Evolutionary conservation across 2,113 vertebrate genomes (phyloP), one percentile per base, ranked within the genome.

Genomic region (Pomatostomus ruficeps): DNA sequence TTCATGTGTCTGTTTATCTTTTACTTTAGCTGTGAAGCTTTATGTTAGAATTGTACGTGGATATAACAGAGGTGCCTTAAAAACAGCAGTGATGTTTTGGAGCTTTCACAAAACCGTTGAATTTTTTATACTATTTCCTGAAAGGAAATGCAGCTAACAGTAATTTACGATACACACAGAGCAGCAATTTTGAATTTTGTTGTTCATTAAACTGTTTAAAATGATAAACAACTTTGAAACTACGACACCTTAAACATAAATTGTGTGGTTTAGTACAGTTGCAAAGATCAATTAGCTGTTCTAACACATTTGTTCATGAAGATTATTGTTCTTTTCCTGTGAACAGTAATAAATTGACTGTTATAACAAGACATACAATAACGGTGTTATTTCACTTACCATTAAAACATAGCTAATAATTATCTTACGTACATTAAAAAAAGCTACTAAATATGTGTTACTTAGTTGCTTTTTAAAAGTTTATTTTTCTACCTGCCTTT

Each of bases 201-300:
- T 85, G 21, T 61, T 85, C 28, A 77, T 96, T 88, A 91, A 83
- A 40, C 29, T 65, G 35, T 95, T 93, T 90, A 91, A 97, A 81
- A 48, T 77, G 91, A 35, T 92, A 68, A 80, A n/a, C 58, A 66
- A 71, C 66, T 84, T 95, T 83, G 75, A 96, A 94, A 57, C 38
- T 90, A n/a, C 70, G 13, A 84, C 46, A 31, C 51, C 85, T 85
- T 79, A 92, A 71, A 87, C 11, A 52, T 85, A 68, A 95, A 89
- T 95, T 85, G 35, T 95, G 25, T 20, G 14, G 49, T 93, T 94
- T 89, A 87, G 52, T 94, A 78, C 24, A 52, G 43, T 85, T 96
- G n/a, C 73, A 45, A 91, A 97, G 87, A 75, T 95, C 9, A 35
- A 63, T 80, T 91, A 91, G 75, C 67, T 94, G 61, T 94, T 96